Evolutionary conservation across 1,140 invertebrate species (phyloP).

Genomic region (Trypoxylus dichotomus): DNA sequence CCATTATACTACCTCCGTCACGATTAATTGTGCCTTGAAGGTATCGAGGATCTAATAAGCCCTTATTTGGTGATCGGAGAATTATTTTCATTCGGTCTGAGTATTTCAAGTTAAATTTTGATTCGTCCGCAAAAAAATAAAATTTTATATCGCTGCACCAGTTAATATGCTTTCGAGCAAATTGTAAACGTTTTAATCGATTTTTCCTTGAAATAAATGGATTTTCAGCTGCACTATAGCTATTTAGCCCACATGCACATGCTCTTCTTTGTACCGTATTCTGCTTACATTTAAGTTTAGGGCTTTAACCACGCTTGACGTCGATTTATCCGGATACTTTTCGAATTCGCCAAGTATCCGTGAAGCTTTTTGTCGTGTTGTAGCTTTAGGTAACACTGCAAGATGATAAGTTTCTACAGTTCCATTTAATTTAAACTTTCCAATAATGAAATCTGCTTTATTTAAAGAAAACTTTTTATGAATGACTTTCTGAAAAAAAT

Average conservation of each 20-base stretch:
- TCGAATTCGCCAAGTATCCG: not conserved
- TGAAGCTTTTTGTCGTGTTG: not conserved
- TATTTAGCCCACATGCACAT: not conserved
- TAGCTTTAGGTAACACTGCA: not conserved
- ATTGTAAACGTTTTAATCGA: no score
- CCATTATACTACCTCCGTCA: no score
- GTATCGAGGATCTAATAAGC: not conserved
- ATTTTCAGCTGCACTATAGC: not conserved
- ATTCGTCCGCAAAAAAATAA: not conserved
- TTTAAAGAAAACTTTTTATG: no score
- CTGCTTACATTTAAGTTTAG: not conserved
- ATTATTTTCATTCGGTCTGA: not conserved
- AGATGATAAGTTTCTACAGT: not conserved
- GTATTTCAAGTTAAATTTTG: not conserved
- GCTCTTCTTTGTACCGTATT: not conserved
- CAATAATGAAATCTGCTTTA: not conserved
- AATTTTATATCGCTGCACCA: not conserved
- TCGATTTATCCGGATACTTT: not conserved
- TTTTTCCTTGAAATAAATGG: no score
- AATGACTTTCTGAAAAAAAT: not conserved
- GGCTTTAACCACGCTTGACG: not conserved
- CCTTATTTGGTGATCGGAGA: not conserved
- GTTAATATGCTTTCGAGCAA: not conserved
- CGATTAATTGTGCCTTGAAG: not conserved
- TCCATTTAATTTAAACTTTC: not conserved